phyloP scores from a whole-genome alignment of 1,140 invertebrate genomes.

The Meloidogyne floridensis region DNA sequence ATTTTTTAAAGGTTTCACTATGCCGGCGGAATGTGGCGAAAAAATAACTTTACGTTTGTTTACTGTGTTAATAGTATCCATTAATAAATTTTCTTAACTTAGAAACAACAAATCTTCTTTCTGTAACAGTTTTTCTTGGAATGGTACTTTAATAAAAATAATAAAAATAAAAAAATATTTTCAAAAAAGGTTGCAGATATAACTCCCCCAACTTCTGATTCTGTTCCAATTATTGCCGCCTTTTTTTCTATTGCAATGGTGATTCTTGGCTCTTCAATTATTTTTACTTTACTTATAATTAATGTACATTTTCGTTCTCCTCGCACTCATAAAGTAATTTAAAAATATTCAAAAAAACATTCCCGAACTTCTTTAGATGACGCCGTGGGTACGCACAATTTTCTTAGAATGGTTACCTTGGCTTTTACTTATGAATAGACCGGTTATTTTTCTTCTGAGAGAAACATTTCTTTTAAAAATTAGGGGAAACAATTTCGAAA shows the following conservation, averaged over 20 bases:
- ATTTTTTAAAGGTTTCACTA: slow-evolving; percentile 76
- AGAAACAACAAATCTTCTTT: slow-evolving; percentile 81
- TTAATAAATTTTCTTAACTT: background rate
- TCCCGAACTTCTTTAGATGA: slow-evolving; percentile 31
- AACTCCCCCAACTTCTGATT: slow-evolving; percentile 81
- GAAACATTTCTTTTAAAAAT: background rate
- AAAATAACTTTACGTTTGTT: slow-evolving; percentile 73
- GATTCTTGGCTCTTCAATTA: slow-evolving; percentile 58
- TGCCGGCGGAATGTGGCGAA: slow-evolving; percentile 86
- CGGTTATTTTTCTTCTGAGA: slow-evolving; percentile 68
- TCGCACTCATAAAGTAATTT: slow-evolving; percentile 59
- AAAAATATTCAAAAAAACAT: slow-evolving; percentile 36
- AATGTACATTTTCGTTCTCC: slow-evolving; percentile 60
- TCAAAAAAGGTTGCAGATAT: slow-evolving; percentile 75
- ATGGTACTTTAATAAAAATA: slow-evolving; percentile 67
- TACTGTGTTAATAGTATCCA: background rate
- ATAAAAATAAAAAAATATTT: background rate
- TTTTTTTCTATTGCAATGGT: slow-evolving; percentile 65
- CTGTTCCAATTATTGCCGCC: slow-evolving; percentile 76
- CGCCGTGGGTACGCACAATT: slow-evolving; percentile 78
- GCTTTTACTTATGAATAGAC: slow-evolving; percentile 88
- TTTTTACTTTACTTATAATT: slow-evolving; percentile 58
- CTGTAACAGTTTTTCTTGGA: slow-evolving; percentile 90
- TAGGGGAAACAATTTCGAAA: slow-evolving; percentile 42
- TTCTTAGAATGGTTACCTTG: slow-evolving; percentile 95